These are phyloP conservation scores for Gulo gulo DNA, from an alignment of 2,113 vertebrate species.

Conservation along the genomic window DNA sequence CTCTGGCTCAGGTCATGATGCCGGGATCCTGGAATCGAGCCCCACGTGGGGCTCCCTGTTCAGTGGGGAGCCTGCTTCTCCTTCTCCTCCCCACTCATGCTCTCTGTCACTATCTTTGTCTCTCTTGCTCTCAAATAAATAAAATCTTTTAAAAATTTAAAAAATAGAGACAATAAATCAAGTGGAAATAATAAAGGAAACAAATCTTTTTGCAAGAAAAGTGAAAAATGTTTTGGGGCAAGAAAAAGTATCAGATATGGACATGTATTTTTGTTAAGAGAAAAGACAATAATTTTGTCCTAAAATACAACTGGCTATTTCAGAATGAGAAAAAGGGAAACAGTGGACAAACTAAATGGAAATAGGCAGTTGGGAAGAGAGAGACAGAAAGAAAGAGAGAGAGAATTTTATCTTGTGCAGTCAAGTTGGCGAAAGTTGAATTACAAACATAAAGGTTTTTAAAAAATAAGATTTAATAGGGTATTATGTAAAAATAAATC, in stretches of 20 bases:
- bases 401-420: neutral
- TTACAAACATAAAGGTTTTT: neutral
- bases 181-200: neutral
- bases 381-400: neutral
- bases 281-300: neutral
- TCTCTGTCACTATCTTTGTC: too few species aligned
- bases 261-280: neutral
- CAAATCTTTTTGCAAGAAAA: neutral
- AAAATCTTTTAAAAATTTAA: too few species aligned
- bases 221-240: neutral
- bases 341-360: neutral
- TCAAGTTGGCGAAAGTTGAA: neutral
- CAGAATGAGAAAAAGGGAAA: neutral
- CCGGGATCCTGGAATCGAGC: too few species aligned
- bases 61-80: too few species aligned
- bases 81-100: too few species aligned
- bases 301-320: neutral
- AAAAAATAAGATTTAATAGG: neutral
- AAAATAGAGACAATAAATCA: neutral
- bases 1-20: too few species aligned
- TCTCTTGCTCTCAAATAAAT: too few species aligned
- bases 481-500: neutral
- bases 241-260: neutral
- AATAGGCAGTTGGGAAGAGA: neutral
- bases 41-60: too few species aligned